A percentile compares a stretch with the other conserved stretches of the same genome.
Evolutionary conservation across 1,140 invertebrate genomes (phyloP).

Genomic region (Ganaspis sp.): DNA sequence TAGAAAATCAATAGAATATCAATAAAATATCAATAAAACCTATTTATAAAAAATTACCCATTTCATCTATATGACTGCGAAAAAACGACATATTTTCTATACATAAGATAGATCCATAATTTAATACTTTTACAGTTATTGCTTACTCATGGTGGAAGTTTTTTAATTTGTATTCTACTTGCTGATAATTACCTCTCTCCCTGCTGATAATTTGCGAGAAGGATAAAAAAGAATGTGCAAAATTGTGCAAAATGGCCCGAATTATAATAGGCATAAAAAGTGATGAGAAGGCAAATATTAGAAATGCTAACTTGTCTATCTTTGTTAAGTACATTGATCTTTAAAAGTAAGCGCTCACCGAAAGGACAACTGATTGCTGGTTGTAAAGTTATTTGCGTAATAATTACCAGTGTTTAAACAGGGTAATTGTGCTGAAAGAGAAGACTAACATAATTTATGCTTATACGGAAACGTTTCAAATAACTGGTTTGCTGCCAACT

Average conservation of each 20-base stretch:
- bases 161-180: too few relatives aligned
- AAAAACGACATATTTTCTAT: too few relatives aligned
- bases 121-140: too few relatives aligned
- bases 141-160: too few relatives aligned
- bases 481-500: constrained; percentile 23
- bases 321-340: constrained; percentile 21
- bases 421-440: constrained; percentile 13
- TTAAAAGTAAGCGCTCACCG: constrained; percentile 4
- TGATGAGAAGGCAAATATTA: background rate
- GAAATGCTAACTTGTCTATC: constrained; percentile 11
- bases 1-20: too few relatives aligned
- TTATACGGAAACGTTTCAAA: constrained; percentile 9
- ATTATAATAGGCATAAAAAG: background rate
- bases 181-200: background rate
- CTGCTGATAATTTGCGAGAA: background rate
- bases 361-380: constrained; percentile 26
- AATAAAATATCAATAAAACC: too few relatives aligned
- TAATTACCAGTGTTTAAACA: constrained; percentile 18
- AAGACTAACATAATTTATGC: constrained; percentile 27
- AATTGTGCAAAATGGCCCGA: background rate
- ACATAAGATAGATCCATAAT: too few relatives aligned
- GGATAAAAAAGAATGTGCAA: too few relatives aligned
- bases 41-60: too few relatives aligned
- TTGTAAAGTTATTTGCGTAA: constrained; percentile 29
- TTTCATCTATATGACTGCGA: too few relatives aligned